Conservation (phyloP, 2,113 vertebrate genomes). For the Damaliscus lunatus region DNA sequence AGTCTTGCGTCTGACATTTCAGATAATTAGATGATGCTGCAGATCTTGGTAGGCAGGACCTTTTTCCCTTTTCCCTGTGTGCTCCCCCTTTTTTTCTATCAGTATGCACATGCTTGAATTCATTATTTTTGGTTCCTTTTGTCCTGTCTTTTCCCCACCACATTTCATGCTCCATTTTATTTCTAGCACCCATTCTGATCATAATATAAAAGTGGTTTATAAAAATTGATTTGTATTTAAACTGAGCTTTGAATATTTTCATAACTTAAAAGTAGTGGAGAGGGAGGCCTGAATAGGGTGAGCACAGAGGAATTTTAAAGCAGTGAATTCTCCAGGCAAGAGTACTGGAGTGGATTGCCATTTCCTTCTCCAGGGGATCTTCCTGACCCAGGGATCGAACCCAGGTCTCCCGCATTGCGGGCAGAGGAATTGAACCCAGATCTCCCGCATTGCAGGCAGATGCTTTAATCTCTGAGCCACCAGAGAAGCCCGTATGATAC, state of each 20-base stretch:
- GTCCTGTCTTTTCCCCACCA: background rate
- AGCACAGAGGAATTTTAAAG: background rate
- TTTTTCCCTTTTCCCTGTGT: background rate
- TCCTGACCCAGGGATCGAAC: no score
- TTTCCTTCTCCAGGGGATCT: no score
- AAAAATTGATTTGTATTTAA: background rate
- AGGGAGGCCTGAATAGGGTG: background rate
- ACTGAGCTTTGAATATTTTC: slow-evolving; percentile 24
- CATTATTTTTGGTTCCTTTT: background rate
- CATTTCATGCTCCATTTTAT: background rate
- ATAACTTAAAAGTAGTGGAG: background rate
- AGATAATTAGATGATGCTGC: background rate
- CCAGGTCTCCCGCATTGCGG: no score
- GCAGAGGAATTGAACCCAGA: no score
- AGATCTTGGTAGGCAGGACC: background rate
- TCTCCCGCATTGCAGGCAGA: no score
- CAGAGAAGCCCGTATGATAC: no score
- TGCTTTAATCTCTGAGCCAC: no score
- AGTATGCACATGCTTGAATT: background rate
- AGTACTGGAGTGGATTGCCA: no score
- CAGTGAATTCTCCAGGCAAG: background rate
- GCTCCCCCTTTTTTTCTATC: background rate
- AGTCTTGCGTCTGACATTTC: slow-evolving; percentile 47
- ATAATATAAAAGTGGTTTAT: background rate
- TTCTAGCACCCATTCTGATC: background rate